Conservation (phyloP, 2,888 invertebrate genomes). For the Cosmopolites sordidus region DNA sequence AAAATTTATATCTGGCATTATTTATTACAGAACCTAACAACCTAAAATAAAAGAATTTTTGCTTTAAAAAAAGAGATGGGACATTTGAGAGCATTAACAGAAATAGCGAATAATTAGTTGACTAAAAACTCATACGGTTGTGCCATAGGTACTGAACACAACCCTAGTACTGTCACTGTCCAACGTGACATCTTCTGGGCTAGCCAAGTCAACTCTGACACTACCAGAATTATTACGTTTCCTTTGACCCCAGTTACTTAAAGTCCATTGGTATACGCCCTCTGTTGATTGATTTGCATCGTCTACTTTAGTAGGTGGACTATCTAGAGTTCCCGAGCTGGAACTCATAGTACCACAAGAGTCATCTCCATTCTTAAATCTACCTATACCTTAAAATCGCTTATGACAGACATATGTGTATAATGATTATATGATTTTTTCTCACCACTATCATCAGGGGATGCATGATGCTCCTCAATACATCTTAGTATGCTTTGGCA, state of each 20-base stretch:
- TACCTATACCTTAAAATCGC: slow-evolving; percentile 46
- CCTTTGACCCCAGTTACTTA: slow-evolving; percentile 56
- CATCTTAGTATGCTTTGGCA: slow-evolving; percentile 75
- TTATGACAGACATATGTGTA: not conserved
- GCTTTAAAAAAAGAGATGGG: too few relatives aligned
- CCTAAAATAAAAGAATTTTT: too few relatives aligned
- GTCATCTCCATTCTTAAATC: slow-evolving; percentile 53
- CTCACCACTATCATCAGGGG: slow-evolving; percentile 52
- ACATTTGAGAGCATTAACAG: too few relatives aligned
- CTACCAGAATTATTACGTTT: slow-evolving; percentile 58
- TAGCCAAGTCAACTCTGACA: slow-evolving; percentile 76
- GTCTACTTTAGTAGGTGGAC: slow-evolving; percentile 40
- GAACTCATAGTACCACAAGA: slow-evolving; percentile 48
- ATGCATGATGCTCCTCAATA: slow-evolving; percentile 72
- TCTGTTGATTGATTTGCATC: slow-evolving; percentile 28
- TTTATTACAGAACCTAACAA: too few relatives aligned
- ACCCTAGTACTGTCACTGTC: slow-evolving; percentile 75
- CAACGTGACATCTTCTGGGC: slow-evolving; percentile 81
- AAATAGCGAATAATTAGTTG: not conserved
- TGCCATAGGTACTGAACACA: slow-evolving; percentile 72
- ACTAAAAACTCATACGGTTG: slow-evolving; percentile 63
- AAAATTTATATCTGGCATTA: too few relatives aligned
- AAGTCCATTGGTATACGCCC: slow-evolving; percentile 57
- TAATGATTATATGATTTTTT: slow-evolving; percentile 18
- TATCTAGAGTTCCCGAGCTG: slow-evolving; percentile 54